phyloP scores from a whole-genome alignment of 2,113 vertebrate genomes.

The Oxyruncus cristatus region DNA sequence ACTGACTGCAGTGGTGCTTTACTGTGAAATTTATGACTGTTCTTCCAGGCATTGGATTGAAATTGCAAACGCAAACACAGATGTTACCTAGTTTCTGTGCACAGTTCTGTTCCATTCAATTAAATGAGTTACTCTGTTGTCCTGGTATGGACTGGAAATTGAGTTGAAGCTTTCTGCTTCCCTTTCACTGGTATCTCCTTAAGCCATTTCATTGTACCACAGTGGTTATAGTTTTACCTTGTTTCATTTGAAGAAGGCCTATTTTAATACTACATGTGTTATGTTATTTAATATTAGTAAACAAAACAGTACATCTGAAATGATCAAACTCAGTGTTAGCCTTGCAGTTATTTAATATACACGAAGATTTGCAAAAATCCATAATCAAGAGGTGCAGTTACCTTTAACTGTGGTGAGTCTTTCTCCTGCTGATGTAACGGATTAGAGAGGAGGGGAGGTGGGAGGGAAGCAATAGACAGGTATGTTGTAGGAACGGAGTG shows the following conservation, averaged over 20 bases:
- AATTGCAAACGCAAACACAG: not conserved
- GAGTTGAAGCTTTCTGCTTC: not conserved
- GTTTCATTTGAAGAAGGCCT: not conserved
- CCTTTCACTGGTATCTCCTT: not conserved
- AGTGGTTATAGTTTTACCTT: not conserved
- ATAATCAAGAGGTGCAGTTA: conserved; percentile 74
- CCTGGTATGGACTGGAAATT: not conserved
- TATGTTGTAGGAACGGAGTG: conserved; percentile 30
- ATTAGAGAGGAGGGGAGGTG: conserved; percentile 76
- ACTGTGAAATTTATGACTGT: not conserved
- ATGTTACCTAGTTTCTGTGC: not conserved
- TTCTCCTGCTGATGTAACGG: conserved; percentile 74
- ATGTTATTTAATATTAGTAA: conserved; percentile 62
- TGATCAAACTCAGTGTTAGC: not conserved
- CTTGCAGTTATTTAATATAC: not conserved
- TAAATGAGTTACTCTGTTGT: not conserved
- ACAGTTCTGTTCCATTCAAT: not conserved
- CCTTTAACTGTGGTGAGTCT: conserved; percentile 84
- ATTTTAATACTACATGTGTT: not conserved
- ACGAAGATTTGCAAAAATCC: conserved; percentile 35
- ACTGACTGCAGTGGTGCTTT: not conserved
- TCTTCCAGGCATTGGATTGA: not conserved
- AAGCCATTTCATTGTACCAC: not conserved
- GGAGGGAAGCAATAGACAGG: conserved; percentile 57
- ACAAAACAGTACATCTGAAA: not conserved